These are phyloP conservation scores for Odobenus rosmarus DNA, from an alignment of 2,113 vertebrate species.

Conservation along the genomic window DNA sequence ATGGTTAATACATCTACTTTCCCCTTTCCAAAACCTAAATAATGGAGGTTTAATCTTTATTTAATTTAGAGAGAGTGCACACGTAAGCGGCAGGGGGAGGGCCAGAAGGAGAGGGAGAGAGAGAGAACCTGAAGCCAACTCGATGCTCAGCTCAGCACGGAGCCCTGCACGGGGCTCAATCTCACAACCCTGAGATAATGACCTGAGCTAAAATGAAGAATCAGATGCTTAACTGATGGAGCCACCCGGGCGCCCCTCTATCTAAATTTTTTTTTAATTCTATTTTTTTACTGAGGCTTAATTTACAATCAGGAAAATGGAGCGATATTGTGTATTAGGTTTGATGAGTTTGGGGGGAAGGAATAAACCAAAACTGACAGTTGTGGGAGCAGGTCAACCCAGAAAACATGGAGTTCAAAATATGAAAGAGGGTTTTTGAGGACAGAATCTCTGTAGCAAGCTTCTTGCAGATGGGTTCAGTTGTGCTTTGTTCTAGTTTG, in stretches of 20 bases:
- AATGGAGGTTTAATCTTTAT: not conserved
- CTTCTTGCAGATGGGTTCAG: not conserved
- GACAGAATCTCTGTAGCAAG: not conserved
- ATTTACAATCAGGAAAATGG: not conserved
- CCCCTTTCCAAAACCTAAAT: not conserved
- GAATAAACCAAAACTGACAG: not conserved
- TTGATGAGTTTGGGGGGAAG: not conserved
- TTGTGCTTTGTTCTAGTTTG: not conserved
- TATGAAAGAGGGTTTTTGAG: not conserved
- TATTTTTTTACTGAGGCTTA: not conserved
- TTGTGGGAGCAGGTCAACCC: not conserved
- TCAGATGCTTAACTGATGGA: not conserved
- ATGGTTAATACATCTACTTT: not conserved
- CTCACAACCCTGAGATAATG: not conserved
- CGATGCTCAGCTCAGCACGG: not conserved
- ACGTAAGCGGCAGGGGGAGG: not conserved
- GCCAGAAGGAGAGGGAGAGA: not conserved
- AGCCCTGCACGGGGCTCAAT: not conserved
- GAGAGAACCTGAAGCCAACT: not conserved
- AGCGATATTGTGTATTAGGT: not conserved
- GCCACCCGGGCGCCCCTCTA: not conserved
- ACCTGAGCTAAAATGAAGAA: not conserved
- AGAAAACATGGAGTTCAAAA: not conserved
- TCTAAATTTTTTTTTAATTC: not conserved
- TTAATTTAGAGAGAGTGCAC: not conserved